Percentiles rank a stretch among this genome's conserved stretches.
Evolutionary conservation across 2,797 vertebrate genomes (phyloP).

Genomic region (Enteromius argenteus): DNA sequence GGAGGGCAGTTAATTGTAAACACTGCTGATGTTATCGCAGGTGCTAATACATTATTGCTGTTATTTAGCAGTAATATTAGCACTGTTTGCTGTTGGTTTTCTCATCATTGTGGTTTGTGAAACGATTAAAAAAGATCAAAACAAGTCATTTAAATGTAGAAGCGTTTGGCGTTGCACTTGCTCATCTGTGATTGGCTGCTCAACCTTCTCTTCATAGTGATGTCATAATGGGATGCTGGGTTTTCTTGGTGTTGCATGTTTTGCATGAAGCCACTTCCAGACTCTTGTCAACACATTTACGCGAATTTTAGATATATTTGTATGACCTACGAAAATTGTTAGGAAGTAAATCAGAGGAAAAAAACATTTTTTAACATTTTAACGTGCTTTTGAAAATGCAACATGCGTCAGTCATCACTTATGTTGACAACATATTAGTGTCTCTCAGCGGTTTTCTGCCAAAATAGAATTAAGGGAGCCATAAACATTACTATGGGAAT

Average conservation of each 20-base stretch:
- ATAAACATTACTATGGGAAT: background rate
- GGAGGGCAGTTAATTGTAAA: conserved; percentile 56
- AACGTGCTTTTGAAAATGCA: background rate
- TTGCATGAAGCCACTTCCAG: background rate
- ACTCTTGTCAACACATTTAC: background rate
- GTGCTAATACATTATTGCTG: conserved; percentile 16
- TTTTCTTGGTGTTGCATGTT: background rate
- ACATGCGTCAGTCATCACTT: background rate
- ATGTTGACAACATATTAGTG: background rate
- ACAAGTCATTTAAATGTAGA: background rate
- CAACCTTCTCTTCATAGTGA: background rate
- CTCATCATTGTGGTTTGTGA: background rate
- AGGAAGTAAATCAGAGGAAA: background rate
- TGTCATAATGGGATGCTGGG: background rate
- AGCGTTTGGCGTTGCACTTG: background rate
- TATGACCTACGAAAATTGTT: background rate
- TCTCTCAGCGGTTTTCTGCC: background rate
- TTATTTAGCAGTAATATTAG: conserved; percentile 22
- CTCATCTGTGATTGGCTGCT: conserved; percentile 2
- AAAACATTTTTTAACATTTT: background rate
- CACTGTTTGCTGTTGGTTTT: background rate
- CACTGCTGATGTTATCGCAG: conserved; percentile 41
- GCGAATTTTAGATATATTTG: too few relatives aligned
- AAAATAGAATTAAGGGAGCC: background rate
- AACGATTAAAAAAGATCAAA: conserved; percentile 3